These are phyloP conservation scores for Hedya salicella DNA, from an alignment of 2,888 invertebrate species.

Conservation along the genomic window DNA sequence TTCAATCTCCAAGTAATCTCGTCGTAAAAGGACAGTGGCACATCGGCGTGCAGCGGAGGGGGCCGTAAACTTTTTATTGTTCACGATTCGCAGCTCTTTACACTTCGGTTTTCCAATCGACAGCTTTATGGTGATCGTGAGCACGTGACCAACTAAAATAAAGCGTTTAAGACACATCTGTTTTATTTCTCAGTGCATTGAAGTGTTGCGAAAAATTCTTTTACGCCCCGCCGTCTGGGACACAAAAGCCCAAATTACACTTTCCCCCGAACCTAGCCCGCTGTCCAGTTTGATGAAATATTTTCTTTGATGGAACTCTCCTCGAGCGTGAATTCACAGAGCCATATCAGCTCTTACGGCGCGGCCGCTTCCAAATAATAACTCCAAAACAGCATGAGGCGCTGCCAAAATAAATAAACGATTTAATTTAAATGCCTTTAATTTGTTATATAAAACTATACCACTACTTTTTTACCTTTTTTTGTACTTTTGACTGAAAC, in stretches of 20 bases:
- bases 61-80: constrained; percentile 77
- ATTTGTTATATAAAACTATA: background rate
- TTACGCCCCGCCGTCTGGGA: constrained; percentile 26
- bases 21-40: constrained; percentile 56
- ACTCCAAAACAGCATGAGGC: constrained; percentile 9
- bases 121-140: constrained; percentile 67
- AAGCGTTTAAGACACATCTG: constrained; percentile 49
- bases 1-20: constrained; percentile 62
- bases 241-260: constrained; percentile 41
- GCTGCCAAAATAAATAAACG: constrained; percentile 24
- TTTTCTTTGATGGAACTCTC: constrained; percentile 41
- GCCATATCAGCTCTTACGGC: constrained; percentile 29
- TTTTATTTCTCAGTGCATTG: constrained; percentile 4
- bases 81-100: constrained; percentile 71
- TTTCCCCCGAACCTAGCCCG: constrained; percentile 17
- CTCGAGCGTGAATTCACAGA: constrained; percentile 35
- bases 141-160: constrained; percentile 56
- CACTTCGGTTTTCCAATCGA: constrained; percentile 78
- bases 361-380: constrained; percentile 25
- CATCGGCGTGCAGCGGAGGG: constrained; percentile 44
- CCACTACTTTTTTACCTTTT: too few relatives aligned
- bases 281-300: constrained; percentile 43
- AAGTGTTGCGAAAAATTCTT: constrained; percentile 30
- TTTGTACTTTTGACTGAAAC: background rate
- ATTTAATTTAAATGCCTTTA: too few relatives aligned